A percentile compares a stretch with the other conserved stretches of the same genome.
Conservation (phyloP, 2,113 vertebrate genomes). For the Genyomyrus donnyi region DNA sequence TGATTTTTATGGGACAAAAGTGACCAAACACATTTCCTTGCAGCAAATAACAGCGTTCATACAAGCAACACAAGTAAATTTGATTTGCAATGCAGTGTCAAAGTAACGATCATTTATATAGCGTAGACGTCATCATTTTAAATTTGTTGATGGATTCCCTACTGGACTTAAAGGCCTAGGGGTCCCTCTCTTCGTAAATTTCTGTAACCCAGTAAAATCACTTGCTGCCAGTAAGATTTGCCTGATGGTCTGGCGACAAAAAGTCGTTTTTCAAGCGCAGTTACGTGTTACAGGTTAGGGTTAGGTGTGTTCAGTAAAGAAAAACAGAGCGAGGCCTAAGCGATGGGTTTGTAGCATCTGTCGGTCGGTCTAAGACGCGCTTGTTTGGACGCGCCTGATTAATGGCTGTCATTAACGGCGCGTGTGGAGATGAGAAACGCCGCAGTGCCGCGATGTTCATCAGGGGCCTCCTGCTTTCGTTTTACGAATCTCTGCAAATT, state of each 20-base stretch:
- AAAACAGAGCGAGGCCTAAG: background rate
- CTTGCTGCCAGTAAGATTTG: background rate
- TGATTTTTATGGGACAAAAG: background rate
- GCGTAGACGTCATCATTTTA: background rate
- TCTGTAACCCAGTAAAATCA: background rate
- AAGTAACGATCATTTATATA: background rate
- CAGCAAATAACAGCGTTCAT: background rate
- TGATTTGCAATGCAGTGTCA: background rate
- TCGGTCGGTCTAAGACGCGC: background rate
- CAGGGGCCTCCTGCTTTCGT: background rate
- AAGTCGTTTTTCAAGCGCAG: background rate
- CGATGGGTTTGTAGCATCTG: background rate
- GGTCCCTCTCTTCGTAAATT: background rate
- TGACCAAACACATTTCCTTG: background rate
- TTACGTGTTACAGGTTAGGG: background rate
- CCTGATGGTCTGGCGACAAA: background rate
- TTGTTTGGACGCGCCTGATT: background rate
- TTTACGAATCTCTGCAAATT: background rate
- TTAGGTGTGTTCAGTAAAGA: background rate
- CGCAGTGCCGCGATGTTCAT: background rate
- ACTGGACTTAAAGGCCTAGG: background rate
- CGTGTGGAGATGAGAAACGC: background rate
- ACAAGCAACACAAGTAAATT: background rate
- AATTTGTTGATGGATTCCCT: background rate
- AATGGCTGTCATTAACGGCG: conserved; percentile 6